Evolutionary conservation across 2,888 invertebrate species (phyloP), one percentile per base, ranked within the genome.

Genomic region (Mermis nigrescens): DNA sequence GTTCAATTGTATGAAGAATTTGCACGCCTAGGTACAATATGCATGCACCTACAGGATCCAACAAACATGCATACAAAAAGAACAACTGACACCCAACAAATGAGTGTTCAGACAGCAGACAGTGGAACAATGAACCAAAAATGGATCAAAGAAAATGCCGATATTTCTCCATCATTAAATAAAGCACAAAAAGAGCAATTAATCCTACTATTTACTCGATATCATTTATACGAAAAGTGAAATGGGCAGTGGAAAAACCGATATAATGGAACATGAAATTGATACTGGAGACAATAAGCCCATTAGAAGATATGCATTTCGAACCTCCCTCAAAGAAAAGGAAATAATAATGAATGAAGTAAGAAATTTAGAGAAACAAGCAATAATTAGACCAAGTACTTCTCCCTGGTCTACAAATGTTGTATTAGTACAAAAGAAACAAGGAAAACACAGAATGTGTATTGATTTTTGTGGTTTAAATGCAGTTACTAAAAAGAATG

Each of bases 321-420:
- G 38, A 19, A 38, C 38, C 7, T 38, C 38, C 19, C 38, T 19
- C 7, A 38, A 48, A 24, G 19, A 48, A 24, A 12, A 24, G 24
- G 48, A 48, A 48, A 48, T 24, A 12, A 48, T 48, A 24, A 24
- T 7, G 12, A 48, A 48, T n/a, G 24, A n/a, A 19, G 28, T 57
- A 12, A n/a, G 46, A 12, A 31, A 46, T 4, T 12, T 57, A n/a
- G 4, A 26, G 46, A 38, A 22, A 45, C n/a, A 46, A 57, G 56
- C 31, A 19, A 58, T 63, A n/a, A 55, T 60, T 32, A 61, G 63
- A 31, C 67, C 63, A 1, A 68, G 68, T 2, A 61, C 59, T 2
- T 67, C 66, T 31, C 70, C 72, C 1, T 74, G 69, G 69, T 63
- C 67, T 12, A 64, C 68, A 1, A 71, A 70, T 0, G 64, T 71